Evolutionary conservation across 2,888 invertebrate genomes (phyloP), one percentile per base, ranked within the genome.

Genomic region (Ophioninae sp.): DNA sequence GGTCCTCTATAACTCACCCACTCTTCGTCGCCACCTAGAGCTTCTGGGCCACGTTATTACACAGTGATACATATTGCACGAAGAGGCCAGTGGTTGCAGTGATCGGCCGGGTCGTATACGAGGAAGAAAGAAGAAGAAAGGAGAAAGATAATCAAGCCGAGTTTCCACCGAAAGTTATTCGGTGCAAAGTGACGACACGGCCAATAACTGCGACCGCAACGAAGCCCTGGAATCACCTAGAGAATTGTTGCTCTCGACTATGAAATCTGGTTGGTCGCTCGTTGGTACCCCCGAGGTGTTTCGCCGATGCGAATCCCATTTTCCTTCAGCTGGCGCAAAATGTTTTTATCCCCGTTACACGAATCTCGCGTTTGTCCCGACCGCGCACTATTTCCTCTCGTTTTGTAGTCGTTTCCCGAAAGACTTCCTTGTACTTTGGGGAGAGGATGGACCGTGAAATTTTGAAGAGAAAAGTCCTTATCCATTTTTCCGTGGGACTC

Each of bases 1-100:
- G 70, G 82, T 79, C 75, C 76, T 76, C 72, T 81, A 72, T 56
- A 70, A 72, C 76, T 80, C 79, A 83, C 72, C 74, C 73, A 62
- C 68, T 74, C 59, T 61, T 62, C 57, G 72, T 72, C 72, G 61
- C 8, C 69, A 77, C 64, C 68, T 80, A 62, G 30, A 75, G 79
- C 79, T 80, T 72, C 83, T 83, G 67, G 80, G 68, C 73, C 73
- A 79, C 82, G 82, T 72, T 76, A 76, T 77, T 59, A 69, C 41
- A 77, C 68, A 61, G 77, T 61, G 67, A 23, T 57, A 59, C 61
- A 30, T 59, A 80, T 67, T 64, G 70, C 67, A 75, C 73, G 82
- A 50, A 81, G 17, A 20, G 30, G 69, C 59, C 59, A 72, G 41
- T 57, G 13, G 21, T 37, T 69, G 23, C 61, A 44, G 61, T n/a